Evolutionary conservation across 2,797 vertebrate genomes (phyloP).

Genomic region (Sparus aurata): DNA sequence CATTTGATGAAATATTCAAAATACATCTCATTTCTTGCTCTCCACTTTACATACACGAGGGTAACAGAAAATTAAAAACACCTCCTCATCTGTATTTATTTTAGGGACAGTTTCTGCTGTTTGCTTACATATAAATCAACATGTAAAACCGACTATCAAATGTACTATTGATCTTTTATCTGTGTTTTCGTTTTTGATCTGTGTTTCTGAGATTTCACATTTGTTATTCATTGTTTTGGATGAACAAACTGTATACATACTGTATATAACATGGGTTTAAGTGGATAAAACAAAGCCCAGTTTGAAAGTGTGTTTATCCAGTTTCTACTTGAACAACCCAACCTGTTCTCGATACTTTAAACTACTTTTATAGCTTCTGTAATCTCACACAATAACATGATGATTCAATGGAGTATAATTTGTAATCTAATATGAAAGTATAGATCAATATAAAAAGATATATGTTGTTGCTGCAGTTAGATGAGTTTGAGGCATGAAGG

Average conservation of each 20-base stretch:
- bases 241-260: too few species aligned
- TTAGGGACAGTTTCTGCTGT: not conserved
- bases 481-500: not conserved
- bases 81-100: not conserved
- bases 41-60: not conserved
- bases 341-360: not conserved
- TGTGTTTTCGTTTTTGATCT: conserved; percentile 8
- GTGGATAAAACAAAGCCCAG: not conserved
- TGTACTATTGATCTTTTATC: not conserved
- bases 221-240: not conserved
- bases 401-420: not conserved
- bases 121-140: not conserved
- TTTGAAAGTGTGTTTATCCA: not conserved
- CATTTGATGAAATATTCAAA: conserved; percentile 9
- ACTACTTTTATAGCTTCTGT: not conserved
- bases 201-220: not conserved
- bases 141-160: conserved; percentile 4
- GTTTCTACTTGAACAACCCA: not conserved
- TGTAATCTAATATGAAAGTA: too few species aligned
- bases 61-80: not conserved
- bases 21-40: not conserved
- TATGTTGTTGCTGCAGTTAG: not conserved
- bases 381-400: not conserved
- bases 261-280: not conserved
- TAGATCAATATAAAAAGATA: too few species aligned